phyloP scores from a whole-genome alignment of 2,797 vertebrate species.

The Hydrolagus colliei region DNA sequence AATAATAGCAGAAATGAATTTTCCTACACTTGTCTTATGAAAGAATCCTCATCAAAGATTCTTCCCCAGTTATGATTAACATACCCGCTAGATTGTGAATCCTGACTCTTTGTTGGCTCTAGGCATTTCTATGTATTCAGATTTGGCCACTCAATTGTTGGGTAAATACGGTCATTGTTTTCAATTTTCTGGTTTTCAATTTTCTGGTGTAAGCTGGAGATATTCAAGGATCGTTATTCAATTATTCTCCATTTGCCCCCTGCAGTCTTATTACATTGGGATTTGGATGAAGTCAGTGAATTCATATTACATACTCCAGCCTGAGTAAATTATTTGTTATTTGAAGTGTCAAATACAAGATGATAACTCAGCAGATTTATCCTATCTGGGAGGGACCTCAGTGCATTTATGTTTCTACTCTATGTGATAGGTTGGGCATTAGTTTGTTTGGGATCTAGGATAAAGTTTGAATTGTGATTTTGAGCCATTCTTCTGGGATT shows the following conservation, averaged over 20 bases:
- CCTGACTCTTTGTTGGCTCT: not conserved
- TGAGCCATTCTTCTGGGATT: too few species aligned
- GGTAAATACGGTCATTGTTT: not conserved
- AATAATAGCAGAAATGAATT: not conserved
- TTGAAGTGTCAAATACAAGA: too few species aligned
- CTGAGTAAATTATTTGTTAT: too few species aligned
- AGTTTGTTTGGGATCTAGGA: too few species aligned
- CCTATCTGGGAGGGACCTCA: too few species aligned
- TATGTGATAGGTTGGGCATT: too few species aligned
- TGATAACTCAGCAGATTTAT: too few species aligned
- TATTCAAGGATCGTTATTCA: slow-evolving; percentile 5
- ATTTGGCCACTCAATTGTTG: not conserved
- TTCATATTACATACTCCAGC: too few species aligned
- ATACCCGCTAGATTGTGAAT: not conserved
- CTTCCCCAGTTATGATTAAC: not conserved
- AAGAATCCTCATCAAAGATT: not conserved
- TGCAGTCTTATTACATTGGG: too few species aligned
- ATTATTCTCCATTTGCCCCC: not conserved
- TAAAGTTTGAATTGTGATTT: too few species aligned
- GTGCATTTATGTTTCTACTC: too few species aligned
- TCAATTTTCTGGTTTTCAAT: not conserved
- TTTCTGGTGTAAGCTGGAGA: not conserved
- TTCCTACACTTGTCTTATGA: not conserved
- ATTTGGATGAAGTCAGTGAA: too few species aligned
- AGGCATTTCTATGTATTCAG: not conserved